Base-by-base conservation (phyloP, 92 coral and sea anemone species). In the Zoanthus sociatus region DNA sequence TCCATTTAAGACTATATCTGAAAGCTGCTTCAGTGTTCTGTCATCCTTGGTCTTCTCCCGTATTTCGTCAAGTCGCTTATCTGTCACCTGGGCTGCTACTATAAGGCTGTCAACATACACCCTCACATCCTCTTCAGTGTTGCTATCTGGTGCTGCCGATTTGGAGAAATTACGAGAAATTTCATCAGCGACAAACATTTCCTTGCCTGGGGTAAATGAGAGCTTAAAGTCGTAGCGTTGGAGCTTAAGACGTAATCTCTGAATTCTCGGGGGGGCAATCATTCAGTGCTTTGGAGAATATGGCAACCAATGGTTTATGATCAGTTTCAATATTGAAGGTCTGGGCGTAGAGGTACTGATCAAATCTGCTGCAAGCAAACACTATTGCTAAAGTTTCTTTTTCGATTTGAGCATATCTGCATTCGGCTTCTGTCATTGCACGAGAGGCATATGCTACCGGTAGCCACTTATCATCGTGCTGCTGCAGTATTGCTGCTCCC, bases 21-120 rank as follows among this genome's bases (percentile, higher is more conserved):
- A 58, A 5, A 78, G 73, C 73, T 78, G 70, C 84, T 78, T 78
- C 84, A 78, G 51, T 9, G 70, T 66, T 44, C 71, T 30, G 66
- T 86, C 89, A 9, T 86, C 31, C 42, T 6, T 55, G 53, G 83
- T 86, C 81, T 86, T 86, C 73, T 86, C 83, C 26, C 71, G 71
- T 58, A 79, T 58, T 72, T 53, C 84, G 0, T 60, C 70, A 1
- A 79, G 70, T 79, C 73, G 47, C 73, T 37, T 30, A 5, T 79
- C 73, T 79, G 84, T 9, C 1, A 79, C 73, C 73, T 60, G 71
- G 26, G 71, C 73, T 60, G 8, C 51, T 58, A 31, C 72, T 58
- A 58, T 53, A 30, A 78, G 69, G 48, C 71, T 58, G 58, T 79
- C 71, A 60, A 58, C 84, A 20, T 60, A 79, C 6, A 60, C 53